These are phyloP conservation scores for Acrobasis consociella DNA, from an alignment of 2,888 invertebrate genomes.

Conservation along the genomic window DNA sequence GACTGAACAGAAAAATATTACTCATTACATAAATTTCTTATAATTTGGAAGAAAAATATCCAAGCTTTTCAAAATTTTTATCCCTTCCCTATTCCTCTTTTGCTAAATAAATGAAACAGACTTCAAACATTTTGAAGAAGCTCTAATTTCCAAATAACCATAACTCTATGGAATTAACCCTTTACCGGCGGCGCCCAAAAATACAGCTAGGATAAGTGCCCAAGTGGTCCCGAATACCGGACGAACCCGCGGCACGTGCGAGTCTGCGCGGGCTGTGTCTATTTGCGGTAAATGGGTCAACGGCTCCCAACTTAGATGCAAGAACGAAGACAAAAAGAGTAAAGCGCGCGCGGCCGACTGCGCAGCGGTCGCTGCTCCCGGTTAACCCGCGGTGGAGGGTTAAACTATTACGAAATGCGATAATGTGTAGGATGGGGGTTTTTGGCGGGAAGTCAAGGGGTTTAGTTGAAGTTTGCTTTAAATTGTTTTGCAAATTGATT, in stretches of 20 bases:
- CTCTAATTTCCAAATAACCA: too few species aligned
- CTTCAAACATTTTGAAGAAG: too few species aligned
- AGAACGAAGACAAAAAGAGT: slow-evolving; percentile 82
- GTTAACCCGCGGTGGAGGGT: slow-evolving; percentile 24
- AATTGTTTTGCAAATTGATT: too few species aligned
- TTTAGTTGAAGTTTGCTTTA: too few species aligned
- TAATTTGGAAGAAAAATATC: too few species aligned
- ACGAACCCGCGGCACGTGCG: slow-evolving; percentile 56
- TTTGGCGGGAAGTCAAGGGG: too few species aligned
- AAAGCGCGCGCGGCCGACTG: slow-evolving; percentile 56
- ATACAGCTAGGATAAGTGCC: not conserved
- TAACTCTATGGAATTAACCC: not conserved
- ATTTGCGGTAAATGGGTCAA: slow-evolving; percentile 80
- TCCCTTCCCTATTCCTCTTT: too few species aligned
- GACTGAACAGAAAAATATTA: too few species aligned
- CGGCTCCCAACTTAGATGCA: slow-evolving; percentile 78
- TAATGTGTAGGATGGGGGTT: too few species aligned
- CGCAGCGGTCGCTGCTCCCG: slow-evolving; percentile 32
- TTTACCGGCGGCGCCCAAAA: not conserved
- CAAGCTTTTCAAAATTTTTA: too few species aligned
- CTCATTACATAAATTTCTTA: too few species aligned
- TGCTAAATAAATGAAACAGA: too few species aligned
- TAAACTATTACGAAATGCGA: not conserved
- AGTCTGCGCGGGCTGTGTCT: slow-evolving; percentile 58
- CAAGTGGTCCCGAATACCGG: not conserved